A percentile compares a stretch with the other conserved stretches of the same genome.
Evolutionary conservation across 2,888 invertebrate genomes (phyloP).

Genomic region (Zelleria hepariella): DNA sequence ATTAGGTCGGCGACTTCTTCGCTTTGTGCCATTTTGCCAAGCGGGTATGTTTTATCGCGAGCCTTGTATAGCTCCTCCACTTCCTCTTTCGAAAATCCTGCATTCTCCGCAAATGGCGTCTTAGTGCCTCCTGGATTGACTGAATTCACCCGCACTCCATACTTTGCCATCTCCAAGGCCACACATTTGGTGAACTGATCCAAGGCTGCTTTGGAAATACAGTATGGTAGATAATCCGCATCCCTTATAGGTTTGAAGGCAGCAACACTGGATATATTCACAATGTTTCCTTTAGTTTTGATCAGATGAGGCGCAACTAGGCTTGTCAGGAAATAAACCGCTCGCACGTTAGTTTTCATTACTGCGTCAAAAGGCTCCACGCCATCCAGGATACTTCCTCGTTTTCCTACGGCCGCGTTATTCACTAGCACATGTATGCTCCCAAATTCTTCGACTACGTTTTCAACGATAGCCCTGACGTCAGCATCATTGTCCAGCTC

Average conservation of each 20-base stretch:
- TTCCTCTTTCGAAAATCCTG: conserved; percentile 77
- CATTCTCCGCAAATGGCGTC: conserved; percentile 75
- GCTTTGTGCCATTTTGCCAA: conserved; percentile 85
- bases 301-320: conserved; percentile 86
- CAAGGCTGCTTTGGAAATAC: conserved; percentile 91
- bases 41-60: conserved; percentile 85
- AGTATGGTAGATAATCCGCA: conserved; percentile 87
- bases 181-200: conserved; percentile 94
- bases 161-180: conserved; percentile 84
- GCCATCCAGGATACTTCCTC: conserved; percentile 84
- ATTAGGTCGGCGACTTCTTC: conserved; percentile 91
- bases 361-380: conserved; percentile 86
- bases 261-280: conserved; percentile 94
- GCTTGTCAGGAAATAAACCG: conserved; percentile 83
- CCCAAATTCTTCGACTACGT: conserved; percentile 77
- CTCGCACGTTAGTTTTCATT: conserved; percentile 87
- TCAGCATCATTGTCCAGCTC: conserved; percentile 79
- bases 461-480: conserved; percentile 73
- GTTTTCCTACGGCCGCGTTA: conserved; percentile 85
- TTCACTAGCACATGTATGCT: conserved; percentile 85
- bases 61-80: conserved; percentile 79
- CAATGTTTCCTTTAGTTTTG: conserved; percentile 84
- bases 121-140: conserved; percentile 94
- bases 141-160: conserved; percentile 87
- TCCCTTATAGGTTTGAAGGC: conserved; percentile 73